These are phyloP conservation scores for Etheostoma spectabile DNA, from an alignment of 2,113 vertebrate genomes.

Conservation along the genomic window DNA sequence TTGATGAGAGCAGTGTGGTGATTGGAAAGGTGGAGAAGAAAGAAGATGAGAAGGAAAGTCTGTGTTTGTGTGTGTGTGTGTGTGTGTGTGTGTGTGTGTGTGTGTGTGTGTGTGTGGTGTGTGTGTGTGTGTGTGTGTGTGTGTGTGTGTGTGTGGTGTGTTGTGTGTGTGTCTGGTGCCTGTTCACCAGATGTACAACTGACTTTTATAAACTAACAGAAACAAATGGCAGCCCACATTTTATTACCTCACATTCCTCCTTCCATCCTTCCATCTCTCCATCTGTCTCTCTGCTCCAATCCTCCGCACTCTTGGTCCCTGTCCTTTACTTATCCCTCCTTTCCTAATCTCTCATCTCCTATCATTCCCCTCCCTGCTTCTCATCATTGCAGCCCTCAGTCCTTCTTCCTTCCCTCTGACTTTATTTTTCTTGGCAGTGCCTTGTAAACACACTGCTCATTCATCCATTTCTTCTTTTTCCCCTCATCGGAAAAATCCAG, in stretches of 20 bases:
- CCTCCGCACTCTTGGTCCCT: neutral
- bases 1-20: constrained; percentile 13
- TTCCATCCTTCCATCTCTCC: constrained; percentile 41
- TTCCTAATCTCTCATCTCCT: constrained; percentile 9
- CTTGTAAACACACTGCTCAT: constrained; percentile 20
- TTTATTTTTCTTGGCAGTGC: neutral
- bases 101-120: neutral
- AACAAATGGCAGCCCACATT: constrained; percentile 84
- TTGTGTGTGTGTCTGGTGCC: constrained; percentile 78
- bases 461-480: neutral
- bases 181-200: constrained; percentile 86
- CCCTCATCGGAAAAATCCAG: neutral
- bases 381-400: neutral
- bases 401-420: neutral
- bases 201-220: constrained; percentile 93
- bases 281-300: constrained; percentile 21
- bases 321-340: constrained; percentile 1
- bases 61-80: neutral
- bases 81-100: constrained; percentile 79
- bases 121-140: neutral
- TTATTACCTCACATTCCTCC: constrained; percentile 70
- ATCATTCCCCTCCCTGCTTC: neutral
- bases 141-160: constrained; percentile 77
- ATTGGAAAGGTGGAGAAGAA: constrained; percentile 6
- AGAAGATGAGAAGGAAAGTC: neutral